These are phyloP conservation scores for Aproaerema taeniolella DNA, from an alignment of 2,888 invertebrate species.

Conservation along the genomic window DNA sequence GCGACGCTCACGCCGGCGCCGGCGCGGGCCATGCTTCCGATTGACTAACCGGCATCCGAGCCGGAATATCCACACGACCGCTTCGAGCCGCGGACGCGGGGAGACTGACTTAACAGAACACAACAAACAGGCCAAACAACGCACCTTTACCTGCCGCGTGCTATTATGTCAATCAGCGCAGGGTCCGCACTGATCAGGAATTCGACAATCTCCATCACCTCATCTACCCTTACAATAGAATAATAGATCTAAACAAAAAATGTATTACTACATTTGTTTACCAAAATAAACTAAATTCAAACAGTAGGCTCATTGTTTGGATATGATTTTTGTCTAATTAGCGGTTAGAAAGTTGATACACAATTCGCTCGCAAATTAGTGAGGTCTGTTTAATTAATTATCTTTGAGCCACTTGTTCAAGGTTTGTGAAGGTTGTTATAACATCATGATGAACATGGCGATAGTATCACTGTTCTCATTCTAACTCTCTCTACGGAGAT, in stretches of 20 bases:
- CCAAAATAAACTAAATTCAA: too few relatives aligned
- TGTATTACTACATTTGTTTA: too few relatives aligned
- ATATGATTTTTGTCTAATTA: too few relatives aligned
- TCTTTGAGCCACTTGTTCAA: too few relatives aligned
- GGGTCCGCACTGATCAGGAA: slow-evolving; percentile 38
- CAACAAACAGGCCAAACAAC: slow-evolving; percentile 17
- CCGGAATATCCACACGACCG: slow-evolving; percentile 44
- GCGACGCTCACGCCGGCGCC: slow-evolving; percentile 58
- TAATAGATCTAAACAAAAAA: slow-evolving; percentile 21
- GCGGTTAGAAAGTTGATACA: too few relatives aligned
- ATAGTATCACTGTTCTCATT: too few relatives aligned
- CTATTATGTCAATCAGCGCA: slow-evolving; percentile 60
- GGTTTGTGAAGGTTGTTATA: too few relatives aligned
- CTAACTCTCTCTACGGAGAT: too few relatives aligned
- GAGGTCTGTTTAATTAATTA: too few relatives aligned
- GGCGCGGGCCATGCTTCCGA: slow-evolving; percentile 63
- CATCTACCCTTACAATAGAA: slow-evolving; percentile 43
- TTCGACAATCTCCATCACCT: slow-evolving; percentile 21
- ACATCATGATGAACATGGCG: too few relatives aligned
- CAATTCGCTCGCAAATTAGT: too few relatives aligned
- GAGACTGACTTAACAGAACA: slow-evolving; percentile 45
- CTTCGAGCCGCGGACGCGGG: slow-evolving; percentile 43
- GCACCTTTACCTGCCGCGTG: slow-evolving; percentile 46
- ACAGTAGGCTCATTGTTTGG: too few relatives aligned
- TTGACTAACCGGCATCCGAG: slow-evolving; percentile 59